phyloP scores from a whole-genome alignment of 2,797 vertebrate species.

The Apogon hyalosoma region DNA sequence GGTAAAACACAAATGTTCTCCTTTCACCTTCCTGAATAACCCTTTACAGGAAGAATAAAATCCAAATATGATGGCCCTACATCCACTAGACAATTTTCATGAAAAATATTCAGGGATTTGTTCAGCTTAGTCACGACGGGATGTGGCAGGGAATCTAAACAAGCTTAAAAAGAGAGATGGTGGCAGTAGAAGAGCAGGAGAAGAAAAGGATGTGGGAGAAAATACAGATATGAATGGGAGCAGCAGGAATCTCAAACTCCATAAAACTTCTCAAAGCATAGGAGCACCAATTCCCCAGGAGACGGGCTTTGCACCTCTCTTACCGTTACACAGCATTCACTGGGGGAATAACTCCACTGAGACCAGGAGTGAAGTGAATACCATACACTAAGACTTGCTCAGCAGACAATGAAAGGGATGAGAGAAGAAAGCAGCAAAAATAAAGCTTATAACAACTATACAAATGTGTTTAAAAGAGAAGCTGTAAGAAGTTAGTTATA shows the following conservation, averaged over 20 bases:
- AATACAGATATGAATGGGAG: constrained; percentile 2
- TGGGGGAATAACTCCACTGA: constrained; percentile 42
- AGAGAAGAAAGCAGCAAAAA: neutral
- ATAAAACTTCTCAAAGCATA: constrained; percentile 32
- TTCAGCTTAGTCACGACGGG: constrained; percentile 65
- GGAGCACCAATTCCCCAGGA: constrained; percentile 47
- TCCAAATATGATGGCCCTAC: constrained; percentile 28
- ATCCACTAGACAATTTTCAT: constrained; percentile 55
- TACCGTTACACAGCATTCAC: constrained; percentile 36
- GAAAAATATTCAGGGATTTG: constrained; percentile 73
- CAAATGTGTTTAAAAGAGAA: too few species aligned
- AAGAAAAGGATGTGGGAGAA: constrained; percentile 13
- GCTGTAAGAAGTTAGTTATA: too few species aligned
- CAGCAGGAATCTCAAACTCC: constrained; percentile 7
- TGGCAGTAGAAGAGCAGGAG: constrained; percentile 8
- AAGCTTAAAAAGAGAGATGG: constrained; percentile 48
- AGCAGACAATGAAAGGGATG: constrained; percentile 30
- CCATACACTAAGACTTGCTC: constrained; percentile 26
- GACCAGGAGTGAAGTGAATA: constrained; percentile 19
- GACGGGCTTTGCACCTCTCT: constrained; percentile 38
- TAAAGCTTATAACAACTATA: constrained; percentile 5
- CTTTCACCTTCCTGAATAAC: constrained; percentile 29
- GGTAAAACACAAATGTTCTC: constrained; percentile 30
- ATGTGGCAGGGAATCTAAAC: constrained; percentile 64
- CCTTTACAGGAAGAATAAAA: constrained; percentile 42